Conservation (phyloP, 2,797 vertebrate species). For the Helarctos malayanus region DNA sequence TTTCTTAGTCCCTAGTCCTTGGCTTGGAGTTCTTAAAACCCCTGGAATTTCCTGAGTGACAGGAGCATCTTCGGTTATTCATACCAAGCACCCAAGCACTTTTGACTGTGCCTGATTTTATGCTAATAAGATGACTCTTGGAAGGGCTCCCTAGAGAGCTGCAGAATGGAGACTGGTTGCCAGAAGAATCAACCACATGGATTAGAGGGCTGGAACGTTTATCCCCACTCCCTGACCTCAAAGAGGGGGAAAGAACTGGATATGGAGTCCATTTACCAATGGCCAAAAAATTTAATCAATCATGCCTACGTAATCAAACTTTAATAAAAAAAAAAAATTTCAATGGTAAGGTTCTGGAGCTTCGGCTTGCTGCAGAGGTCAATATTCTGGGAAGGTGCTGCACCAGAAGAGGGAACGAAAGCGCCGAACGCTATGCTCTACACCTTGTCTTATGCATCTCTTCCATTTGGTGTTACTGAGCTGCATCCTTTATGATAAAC, state of each 20-base stretch:
- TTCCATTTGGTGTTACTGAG: not conserved
- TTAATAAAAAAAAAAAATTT: not conserved
- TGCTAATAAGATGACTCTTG: not conserved
- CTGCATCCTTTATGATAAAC: not conserved
- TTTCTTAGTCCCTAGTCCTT: not conserved
- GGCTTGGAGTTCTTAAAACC: not conserved
- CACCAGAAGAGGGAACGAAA: not conserved
- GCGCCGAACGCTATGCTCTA: not conserved
- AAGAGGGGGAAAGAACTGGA: not conserved
- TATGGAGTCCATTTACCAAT: not conserved
- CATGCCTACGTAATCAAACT: not conserved
- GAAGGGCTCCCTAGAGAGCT: not conserved
- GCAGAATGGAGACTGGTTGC: not conserved
- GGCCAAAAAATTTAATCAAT: not conserved
- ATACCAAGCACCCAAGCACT: not conserved
- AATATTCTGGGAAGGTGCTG: not conserved
- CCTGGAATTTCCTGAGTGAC: not conserved
- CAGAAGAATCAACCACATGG: not conserved
- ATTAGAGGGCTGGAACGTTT: not conserved
- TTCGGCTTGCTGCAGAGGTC: not conserved
- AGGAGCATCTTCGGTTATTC: not conserved
- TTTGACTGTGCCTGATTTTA: not conserved
- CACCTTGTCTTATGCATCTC: not conserved
- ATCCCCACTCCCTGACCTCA: not conserved
- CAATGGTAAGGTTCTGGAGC: not conserved